Conservation (phyloP, 2,888 invertebrate genomes). For the Lissonota sp. region DNA sequence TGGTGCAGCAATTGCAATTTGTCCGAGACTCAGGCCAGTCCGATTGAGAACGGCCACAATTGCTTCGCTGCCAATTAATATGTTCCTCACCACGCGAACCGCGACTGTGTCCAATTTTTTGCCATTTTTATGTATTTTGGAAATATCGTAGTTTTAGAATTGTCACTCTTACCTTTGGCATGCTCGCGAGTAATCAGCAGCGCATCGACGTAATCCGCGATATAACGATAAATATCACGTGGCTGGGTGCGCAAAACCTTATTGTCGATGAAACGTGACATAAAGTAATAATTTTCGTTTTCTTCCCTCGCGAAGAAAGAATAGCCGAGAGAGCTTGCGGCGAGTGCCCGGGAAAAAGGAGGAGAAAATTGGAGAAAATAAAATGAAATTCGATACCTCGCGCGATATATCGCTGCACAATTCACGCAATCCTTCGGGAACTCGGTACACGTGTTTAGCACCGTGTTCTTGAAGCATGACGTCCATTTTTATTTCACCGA, state of each 20-base stretch:
- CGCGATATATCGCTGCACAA: slow-evolving; percentile 90
- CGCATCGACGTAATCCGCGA: slow-evolving; percentile 89
- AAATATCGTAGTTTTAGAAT: slow-evolving; percentile 19
- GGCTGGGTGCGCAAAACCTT: slow-evolving; percentile 90
- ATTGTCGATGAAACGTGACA: slow-evolving; percentile 55
- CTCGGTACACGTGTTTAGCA: slow-evolving; percentile 84
- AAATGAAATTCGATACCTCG: slow-evolving; percentile 84
- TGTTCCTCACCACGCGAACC: slow-evolving; percentile 76
- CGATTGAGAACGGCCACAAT: slow-evolving; percentile 75
- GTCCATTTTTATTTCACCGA: slow-evolving; percentile 68
- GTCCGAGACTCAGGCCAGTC: slow-evolving; percentile 74
- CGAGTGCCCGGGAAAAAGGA: too few species aligned
- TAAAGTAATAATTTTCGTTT: slow-evolving; percentile 25
- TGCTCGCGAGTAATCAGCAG: slow-evolving; percentile 88
- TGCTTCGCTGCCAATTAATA: slow-evolving; percentile 75
- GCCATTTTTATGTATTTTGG: too few species aligned
- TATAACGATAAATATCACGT: slow-evolving; percentile 87
- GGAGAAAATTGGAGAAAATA: background rate
- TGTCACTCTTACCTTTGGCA: slow-evolving; percentile 74
- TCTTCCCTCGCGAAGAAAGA: background rate
- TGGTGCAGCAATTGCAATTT: slow-evolving; percentile 77
- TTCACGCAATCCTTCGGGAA: slow-evolving; percentile 89
- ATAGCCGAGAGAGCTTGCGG: background rate
- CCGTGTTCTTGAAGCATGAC: slow-evolving; percentile 78
- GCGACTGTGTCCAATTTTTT: slow-evolving; percentile 72